A percentile compares a stretch with the other conserved stretches of the same genome.
Conservation (phyloP, 2,797 vertebrate genomes). For the Erpetoichthys calabaricus region DNA sequence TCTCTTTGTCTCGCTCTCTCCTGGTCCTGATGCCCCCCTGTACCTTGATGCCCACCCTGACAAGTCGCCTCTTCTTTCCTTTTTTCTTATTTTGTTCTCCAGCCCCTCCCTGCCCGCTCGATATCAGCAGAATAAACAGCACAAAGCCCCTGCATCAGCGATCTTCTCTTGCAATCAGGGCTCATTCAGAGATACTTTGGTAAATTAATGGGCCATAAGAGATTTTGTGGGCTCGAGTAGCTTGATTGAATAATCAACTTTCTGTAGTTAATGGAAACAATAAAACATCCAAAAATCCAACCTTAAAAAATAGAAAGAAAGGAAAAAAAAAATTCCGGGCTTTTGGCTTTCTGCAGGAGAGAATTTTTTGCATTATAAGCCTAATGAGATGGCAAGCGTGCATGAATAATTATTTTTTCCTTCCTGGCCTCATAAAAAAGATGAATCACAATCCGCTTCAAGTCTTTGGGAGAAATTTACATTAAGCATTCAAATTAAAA, state of each 20-base stretch:
- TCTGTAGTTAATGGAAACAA: slow-evolving; percentile 32
- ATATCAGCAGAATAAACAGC: slow-evolving; percentile 3
- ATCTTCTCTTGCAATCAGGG: slow-evolving; percentile 17
- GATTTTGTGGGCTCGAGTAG: slow-evolving; percentile 25
- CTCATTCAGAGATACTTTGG: slow-evolving; percentile 21
- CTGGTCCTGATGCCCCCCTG: too few relatives aligned
- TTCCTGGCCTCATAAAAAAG: slow-evolving; percentile 30
- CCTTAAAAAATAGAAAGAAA: slow-evolving; percentile 16
- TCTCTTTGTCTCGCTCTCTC: too few relatives aligned
- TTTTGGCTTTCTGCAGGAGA: too few relatives aligned
- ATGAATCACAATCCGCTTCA: slow-evolving; percentile 24
- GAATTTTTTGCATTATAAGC: slow-evolving; percentile 27
- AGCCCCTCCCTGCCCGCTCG: background rate
- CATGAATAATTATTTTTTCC: slow-evolving; percentile 40
- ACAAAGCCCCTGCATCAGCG: background rate
- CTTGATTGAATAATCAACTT: slow-evolving; percentile 42
- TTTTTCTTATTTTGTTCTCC: too few relatives aligned
- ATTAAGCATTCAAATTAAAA: slow-evolving; percentile 29
- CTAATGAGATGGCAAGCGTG: slow-evolving; percentile 36
- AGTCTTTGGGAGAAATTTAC: slow-evolving; percentile 28
- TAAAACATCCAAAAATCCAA: slow-evolving; percentile 29
- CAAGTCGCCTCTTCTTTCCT: too few relatives aligned
- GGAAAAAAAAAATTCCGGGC: background rate
- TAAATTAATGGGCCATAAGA: slow-evolving; percentile 31
- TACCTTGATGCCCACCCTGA: too few relatives aligned